These are phyloP conservation scores for Alexandromys fortis DNA, from an alignment of 2,113 vertebrate genomes.

Conservation along the genomic window DNA sequence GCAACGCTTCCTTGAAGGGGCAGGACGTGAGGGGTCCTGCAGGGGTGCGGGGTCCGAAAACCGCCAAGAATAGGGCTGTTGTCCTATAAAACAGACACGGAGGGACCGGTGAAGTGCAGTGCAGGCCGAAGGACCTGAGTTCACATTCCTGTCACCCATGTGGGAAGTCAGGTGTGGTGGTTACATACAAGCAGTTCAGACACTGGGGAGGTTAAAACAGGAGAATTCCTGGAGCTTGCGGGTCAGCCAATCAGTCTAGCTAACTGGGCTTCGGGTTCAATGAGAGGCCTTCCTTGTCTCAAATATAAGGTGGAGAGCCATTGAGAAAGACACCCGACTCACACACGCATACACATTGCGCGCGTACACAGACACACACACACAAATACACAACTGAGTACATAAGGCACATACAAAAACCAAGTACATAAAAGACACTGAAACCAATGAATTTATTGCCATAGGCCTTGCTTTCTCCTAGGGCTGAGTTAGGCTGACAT, in stretches of 20 bases:
- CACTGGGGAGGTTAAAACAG: not conserved
- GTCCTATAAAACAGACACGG: not conserved
- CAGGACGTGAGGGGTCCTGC: not conserved
- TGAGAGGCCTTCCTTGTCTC: not conserved
- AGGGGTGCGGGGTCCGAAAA: not conserved
- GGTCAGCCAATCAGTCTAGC: not conserved
- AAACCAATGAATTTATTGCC: not conserved
- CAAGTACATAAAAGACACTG: not conserved
- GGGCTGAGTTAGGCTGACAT: not conserved
- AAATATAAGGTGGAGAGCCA: not conserved
- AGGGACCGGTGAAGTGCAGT: not conserved
- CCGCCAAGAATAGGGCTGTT: not conserved
- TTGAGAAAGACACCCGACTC: too few relatives aligned
- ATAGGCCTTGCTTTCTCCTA: not conserved
- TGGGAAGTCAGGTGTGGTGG: not conserved
- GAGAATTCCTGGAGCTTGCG: not conserved
- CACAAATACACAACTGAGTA: not conserved
- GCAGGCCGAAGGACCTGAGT: not conserved
- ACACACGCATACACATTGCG: not conserved
- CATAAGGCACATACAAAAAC: not conserved
- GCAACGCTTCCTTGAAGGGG: not conserved
- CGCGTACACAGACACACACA: not conserved
- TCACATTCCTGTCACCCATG: not conserved
- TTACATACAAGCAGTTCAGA: too few relatives aligned
- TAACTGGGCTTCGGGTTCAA: not conserved